A percentile compares a stretch with the other conserved stretches of the same genome.
phyloP scores from a whole-genome alignment of 2,113 vertebrate species.

The Eurystomus gularis region DNA sequence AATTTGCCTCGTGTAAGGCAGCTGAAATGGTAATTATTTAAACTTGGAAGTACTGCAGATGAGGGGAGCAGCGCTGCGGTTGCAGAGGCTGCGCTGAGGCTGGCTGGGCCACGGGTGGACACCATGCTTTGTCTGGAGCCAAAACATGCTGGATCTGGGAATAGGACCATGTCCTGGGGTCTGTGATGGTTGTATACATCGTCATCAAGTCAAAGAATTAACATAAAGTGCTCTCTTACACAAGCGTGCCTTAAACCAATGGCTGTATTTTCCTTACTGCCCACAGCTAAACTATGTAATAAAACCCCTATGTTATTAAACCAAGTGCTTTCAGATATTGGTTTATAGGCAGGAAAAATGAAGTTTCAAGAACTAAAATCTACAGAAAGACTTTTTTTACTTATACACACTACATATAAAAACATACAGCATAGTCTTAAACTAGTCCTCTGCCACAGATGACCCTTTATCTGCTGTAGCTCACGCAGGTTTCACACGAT shows the following conservation, averaged over 20 bases:
- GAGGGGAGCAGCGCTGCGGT: accelerated
- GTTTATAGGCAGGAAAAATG: background rate
- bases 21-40: background rate
- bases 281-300: background rate
- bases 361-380: background rate
- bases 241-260: background rate
- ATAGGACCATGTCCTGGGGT: accelerated
- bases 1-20: background rate
- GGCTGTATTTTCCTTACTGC: background rate
- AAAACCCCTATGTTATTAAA: background rate
- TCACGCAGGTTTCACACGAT: accelerated
- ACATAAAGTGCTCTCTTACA: background rate
- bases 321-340: background rate
- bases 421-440: background rate
- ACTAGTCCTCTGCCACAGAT: background rate
- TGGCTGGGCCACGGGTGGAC: background rate
- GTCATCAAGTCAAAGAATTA: background rate
- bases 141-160: accelerated
- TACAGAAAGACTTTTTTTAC: background rate
- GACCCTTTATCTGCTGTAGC: background rate
- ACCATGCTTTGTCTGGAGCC: background rate
- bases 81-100: background rate
- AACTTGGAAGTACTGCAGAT: background rate
- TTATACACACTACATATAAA: accelerated
- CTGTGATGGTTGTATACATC: accelerated